Percentiles rank a stretch among this genome's conserved stretches.
These are phyloP conservation scores for Eulemur rubriventer DNA, from an alignment of 2,797 vertebrate species.

Conservation along the genomic window DNA sequence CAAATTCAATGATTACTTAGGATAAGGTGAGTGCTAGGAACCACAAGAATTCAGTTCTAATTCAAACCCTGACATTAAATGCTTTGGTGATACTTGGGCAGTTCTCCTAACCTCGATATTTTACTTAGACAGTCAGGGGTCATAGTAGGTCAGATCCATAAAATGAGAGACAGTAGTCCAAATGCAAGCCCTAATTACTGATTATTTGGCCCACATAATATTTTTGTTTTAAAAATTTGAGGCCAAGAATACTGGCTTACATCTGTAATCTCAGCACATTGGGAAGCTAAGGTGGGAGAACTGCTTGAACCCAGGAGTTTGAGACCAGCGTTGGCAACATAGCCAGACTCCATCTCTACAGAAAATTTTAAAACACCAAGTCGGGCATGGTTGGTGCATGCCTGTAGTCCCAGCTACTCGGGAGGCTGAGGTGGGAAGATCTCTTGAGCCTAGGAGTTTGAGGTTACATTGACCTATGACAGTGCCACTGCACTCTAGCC, in stretches of 20 bases:
- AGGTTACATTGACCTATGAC: neutral
- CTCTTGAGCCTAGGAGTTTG: neutral
- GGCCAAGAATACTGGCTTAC: neutral
- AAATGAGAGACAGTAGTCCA: neutral
- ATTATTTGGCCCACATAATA: neutral
- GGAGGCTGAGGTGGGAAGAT: neutral
- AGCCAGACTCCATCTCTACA: neutral
- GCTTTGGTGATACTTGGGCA: neutral
- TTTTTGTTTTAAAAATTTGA: neutral
- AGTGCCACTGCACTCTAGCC: neutral
- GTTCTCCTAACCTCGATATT: neutral
- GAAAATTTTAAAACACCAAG: neutral
- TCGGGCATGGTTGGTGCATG: neutral
- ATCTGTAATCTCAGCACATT: neutral
- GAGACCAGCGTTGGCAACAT: neutral
- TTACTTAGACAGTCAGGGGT: neutral
- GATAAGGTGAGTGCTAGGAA: neutral
- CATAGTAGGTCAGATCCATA: neutral
- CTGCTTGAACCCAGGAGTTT: neutral
- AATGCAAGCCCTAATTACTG: neutral
- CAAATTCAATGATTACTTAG: neutral
- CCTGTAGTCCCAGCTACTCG: neutral
- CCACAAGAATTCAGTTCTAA: neutral
- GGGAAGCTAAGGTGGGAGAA: neutral
- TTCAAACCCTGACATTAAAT: neutral